Evolutionary conservation across 2,113 vertebrate genomes (phyloP), one percentile per base, ranked within the genome.

Genomic region (Coryphaenoides rupestris): DNA sequence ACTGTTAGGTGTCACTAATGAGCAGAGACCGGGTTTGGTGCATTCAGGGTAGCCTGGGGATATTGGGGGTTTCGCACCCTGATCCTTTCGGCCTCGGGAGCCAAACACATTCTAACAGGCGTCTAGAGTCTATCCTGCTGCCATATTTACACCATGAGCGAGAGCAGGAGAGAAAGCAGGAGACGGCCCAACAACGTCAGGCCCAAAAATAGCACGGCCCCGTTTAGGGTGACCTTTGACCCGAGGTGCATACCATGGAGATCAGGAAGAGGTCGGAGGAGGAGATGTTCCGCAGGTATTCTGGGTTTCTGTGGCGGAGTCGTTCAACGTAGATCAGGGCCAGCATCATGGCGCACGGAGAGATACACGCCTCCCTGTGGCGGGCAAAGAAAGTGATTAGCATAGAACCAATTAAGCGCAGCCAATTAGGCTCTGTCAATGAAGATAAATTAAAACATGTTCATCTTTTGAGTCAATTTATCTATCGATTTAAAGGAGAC

Each of bases 191-290:
- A 12, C 33, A 7, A 40, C 33, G 13, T 7, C 33, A 10, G 54
- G 21, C 1, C 33, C 21, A 26, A 26, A 62, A 60, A 62, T 45
- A 66, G 47, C 54, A 61, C 28, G 28, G 28, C 28, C 10, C 45
- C 21, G 15, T 69, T 66, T 50, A 28, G 45, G 59, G 17, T 17
- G 50, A 72, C 15, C 0, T 33, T 0, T 40, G 21, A 46, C 21
- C 22, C 0, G 3, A n/a, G 26, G 65, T 55, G 72, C 91, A 84
- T 78, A 98, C 97, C 96, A 99, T 97, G 21, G 97, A 99, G 78
- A 99, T 96, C 70, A 99, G 84, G 76, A 99, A 99, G 56, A 99
- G 94, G 87, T 99, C 97, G 46, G 97, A 99, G 56, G 97, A 99
- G 0, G 97, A 99, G 72, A 99, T 98, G 60, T 98, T 95, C 74